Base-by-base conservation (phyloP, 2,113 vertebrate genomes). In the Myotis yumanensis region DNA sequence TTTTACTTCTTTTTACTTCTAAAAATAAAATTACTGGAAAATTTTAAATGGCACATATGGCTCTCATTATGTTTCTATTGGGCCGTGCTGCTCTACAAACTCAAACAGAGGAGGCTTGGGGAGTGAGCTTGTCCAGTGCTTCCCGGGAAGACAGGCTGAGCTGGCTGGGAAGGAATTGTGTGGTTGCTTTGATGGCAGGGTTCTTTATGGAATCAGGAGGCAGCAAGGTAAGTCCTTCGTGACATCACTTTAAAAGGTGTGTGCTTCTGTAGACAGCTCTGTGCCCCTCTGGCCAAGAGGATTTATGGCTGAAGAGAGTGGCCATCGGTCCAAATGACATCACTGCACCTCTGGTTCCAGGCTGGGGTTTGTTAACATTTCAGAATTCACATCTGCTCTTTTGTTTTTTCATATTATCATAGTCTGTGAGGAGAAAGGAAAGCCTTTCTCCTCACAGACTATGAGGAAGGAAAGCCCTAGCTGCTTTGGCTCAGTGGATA, bases 1-100 rank as follows among this genome's bases (percentile, higher is more conserved):
- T 46, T 43, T 93, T 48, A 80, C 62, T 9, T 77, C 76, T 83
- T 91, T 93, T 89, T 54, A 75, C 54, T 52, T 86, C 43, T 57
- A 69, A 86, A 89, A 91, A 9, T 77, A 25, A 37, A 17, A 23
- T 43, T 32, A n/a, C n/a, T 86, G 59, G 59, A 73, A 83, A 81
- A 64, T 77, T 43, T 88, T 22, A 37, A 69, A 62, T 73, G 35
- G 11, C 7, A 37, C n/a, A n/a, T 17, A 9, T 30, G 35, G n/a
- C 12, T 77, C 28, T 22, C 14, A 59, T 59, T 79, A 15, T 48
- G 66, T 85, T 71, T 48, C 11, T 43, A 2, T 43, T 37, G 75
- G 52, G 84, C 3, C 52, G 10, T 1, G 11, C 37, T 71, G 40
- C 59, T 62, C 52, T 73, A 43, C 51, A 66, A 43, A 79, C 68